These are phyloP conservation scores for Microcebus ravelobensis DNA, from an alignment of 2,113 vertebrate genomes.

Conservation along the genomic window DNA sequence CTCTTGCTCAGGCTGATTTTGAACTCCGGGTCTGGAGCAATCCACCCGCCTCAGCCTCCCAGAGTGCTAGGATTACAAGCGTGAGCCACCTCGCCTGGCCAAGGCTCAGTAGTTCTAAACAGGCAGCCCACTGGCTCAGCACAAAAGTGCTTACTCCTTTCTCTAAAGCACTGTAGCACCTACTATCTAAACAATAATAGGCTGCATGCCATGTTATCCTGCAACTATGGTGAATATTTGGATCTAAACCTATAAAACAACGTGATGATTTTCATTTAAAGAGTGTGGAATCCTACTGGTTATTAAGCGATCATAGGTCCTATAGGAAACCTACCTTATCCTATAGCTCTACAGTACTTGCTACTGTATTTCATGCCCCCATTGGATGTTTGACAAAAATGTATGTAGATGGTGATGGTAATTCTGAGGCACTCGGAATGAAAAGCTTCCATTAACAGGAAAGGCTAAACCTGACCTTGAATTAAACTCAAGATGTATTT, in stretches of 20 bases:
- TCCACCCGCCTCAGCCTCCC: too few relatives aligned
- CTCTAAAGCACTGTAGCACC: background rate
- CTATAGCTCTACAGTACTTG: background rate
- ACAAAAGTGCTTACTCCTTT: background rate
- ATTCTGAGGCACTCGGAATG: background rate
- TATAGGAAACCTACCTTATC: background rate
- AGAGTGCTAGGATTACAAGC: too few relatives aligned
- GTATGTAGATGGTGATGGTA: background rate
- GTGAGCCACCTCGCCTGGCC: too few relatives aligned
- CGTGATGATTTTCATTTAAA: conserved; percentile 16
- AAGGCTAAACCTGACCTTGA: background rate
- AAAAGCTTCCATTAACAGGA: conserved; percentile 9
- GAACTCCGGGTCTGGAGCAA: too few relatives aligned
- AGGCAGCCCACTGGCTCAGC: background rate
- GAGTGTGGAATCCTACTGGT: background rate
- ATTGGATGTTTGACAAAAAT: background rate
- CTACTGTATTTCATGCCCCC: background rate
- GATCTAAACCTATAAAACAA: conserved; percentile 15
- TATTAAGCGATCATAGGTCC: background rate
- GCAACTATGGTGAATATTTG: background rate
- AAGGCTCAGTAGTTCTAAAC: background rate
- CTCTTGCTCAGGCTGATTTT: too few relatives aligned
- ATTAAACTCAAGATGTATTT: background rate
- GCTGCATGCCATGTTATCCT: background rate
- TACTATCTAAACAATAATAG: background rate